A percentile compares a stretch with the other conserved stretches of the same genome.
phyloP scores from a whole-genome alignment of 2,888 invertebrate species.

The Geophilus truncorum region DNA sequence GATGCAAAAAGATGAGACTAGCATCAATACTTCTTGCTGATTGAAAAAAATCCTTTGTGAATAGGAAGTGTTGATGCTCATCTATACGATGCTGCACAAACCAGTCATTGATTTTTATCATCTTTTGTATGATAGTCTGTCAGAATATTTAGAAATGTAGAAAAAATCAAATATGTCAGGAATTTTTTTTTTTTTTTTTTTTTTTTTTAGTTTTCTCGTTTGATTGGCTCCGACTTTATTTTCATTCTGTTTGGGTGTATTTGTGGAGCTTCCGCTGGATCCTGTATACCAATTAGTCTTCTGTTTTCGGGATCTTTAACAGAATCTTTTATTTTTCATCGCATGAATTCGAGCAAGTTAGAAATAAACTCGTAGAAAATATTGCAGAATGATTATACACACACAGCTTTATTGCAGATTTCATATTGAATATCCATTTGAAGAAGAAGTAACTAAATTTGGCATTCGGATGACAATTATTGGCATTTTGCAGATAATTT shows the following conservation, averaged over 20 bases:
- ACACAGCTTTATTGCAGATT: background rate
- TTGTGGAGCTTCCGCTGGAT: background rate
- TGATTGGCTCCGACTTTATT: background rate
- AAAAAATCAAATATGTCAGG: too few species aligned
- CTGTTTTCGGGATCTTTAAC: background rate
- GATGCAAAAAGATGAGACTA: too few species aligned
- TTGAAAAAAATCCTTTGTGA: too few species aligned
- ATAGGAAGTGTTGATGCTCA: too few species aligned
- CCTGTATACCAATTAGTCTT: background rate
- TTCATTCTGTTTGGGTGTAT: background rate
- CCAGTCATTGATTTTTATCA: too few species aligned
- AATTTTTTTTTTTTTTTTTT: background rate
- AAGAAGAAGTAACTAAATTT: background rate
- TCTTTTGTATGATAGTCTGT: too few species aligned
- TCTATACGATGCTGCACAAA: too few species aligned
- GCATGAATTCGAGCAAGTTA: background rate
- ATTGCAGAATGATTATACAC: too few species aligned
- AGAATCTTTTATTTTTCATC: background rate
- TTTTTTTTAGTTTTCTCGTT: background rate
- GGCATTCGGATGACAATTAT: background rate
- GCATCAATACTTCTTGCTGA: too few species aligned
- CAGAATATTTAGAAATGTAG: too few species aligned
- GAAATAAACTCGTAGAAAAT: background rate
- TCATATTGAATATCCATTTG: background rate
- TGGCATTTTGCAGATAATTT: background rate